Percentiles rank a stretch among this genome's conserved stretches.
Conservation (phyloP, 2,113 vertebrate species). For the Vidua macroura region DNA sequence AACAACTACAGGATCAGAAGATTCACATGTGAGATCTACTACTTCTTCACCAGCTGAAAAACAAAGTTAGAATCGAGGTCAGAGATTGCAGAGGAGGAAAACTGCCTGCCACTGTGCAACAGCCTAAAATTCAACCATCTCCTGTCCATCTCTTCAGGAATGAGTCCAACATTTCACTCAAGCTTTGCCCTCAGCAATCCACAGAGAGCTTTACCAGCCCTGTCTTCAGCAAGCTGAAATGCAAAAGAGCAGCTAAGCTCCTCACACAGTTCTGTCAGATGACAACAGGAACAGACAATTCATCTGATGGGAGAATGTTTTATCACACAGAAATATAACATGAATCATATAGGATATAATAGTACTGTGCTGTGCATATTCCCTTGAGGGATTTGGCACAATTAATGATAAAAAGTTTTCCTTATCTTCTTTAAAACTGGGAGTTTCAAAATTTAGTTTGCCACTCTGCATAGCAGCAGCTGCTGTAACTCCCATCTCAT, state of each 20-base stretch:
- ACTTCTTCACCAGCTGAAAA: conserved; percentile 85
- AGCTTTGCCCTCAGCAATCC: background rate
- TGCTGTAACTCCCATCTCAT: background rate
- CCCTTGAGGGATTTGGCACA: background rate
- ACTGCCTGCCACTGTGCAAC: background rate
- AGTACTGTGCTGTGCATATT: background rate
- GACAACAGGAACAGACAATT: background rate
- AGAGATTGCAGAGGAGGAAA: background rate
- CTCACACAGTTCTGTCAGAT: background rate
- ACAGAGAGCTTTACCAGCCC: background rate
- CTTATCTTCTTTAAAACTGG: background rate
- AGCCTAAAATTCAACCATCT: background rate
- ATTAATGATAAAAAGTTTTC: background rate
- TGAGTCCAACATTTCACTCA: fast-evolving
- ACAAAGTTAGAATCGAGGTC: background rate
- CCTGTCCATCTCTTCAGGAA: background rate
- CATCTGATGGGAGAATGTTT: background rate
- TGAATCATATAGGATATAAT: fast-evolving
- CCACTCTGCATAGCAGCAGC: background rate
- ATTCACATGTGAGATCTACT: conserved; percentile 93
- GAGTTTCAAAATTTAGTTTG: background rate
- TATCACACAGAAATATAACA: background rate
- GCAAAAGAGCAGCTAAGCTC: background rate
- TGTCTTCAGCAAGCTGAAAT: background rate
- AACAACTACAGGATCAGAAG: conserved; percentile 83